Evolutionary conservation across 2,797 vertebrate species (phyloP).

Genomic region (Hypotaenidia okinawae): DNA sequence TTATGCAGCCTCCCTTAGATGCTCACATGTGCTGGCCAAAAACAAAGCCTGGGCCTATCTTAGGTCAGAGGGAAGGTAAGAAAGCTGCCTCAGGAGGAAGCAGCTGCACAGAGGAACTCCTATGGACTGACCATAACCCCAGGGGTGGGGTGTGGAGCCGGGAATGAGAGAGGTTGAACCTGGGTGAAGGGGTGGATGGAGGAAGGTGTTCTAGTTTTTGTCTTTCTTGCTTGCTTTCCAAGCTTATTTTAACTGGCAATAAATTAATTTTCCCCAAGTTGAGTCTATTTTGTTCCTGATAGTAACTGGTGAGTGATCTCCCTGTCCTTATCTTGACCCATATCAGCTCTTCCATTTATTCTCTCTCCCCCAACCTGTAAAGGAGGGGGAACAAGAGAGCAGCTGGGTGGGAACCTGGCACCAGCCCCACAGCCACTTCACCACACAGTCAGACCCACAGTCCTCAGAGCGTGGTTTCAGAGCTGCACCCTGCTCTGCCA

Average conservation of each 20-base stretch:
- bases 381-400: neutral
- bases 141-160: neutral
- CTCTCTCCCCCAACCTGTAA: too few species aligned
- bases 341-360: neutral
- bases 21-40: neutral
- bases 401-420: neutral
- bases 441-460: neutral
- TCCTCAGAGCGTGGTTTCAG: fast-evolving
- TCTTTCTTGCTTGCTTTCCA: neutral
- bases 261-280: neutral
- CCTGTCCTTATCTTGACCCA: neutral
- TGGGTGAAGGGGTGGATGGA: fast-evolving
- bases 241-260: neutral
- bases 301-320: neutral
- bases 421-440: neutral
- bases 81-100: neutral
- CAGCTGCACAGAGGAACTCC: neutral
- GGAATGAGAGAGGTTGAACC: neutral
- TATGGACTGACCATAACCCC: fast-evolving
- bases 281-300: neutral
- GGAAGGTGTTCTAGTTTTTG: neutral
- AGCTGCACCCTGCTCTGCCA: neutral
- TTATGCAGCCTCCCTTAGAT: neutral
- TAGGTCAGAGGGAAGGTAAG: fast-evolving
- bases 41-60: neutral